Conservation (phyloP, 1,140 invertebrate genomes). For the Adelges cooleyi region DNA sequence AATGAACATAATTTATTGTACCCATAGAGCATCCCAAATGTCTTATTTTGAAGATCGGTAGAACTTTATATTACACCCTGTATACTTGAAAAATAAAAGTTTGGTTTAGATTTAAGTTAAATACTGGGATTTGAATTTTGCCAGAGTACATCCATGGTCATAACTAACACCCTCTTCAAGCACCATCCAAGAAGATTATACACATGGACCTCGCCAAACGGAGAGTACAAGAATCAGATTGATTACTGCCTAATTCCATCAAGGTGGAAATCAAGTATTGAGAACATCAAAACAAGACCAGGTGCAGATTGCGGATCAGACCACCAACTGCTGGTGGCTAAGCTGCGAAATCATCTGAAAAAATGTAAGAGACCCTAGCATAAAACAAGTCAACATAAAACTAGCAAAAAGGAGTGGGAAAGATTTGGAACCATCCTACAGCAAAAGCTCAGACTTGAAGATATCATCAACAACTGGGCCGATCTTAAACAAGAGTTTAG, state of each 20-base stretch:
- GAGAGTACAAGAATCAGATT: slow-evolving; percentile 31
- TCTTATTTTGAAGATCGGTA: too few relatives aligned
- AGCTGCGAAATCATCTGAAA: slow-evolving; percentile 15
- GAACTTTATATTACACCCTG: too few relatives aligned
- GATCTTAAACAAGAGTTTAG: slow-evolving; percentile 1
- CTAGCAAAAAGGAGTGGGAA: background rate
- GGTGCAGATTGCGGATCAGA: slow-evolving; percentile 30
- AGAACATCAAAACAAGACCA: slow-evolving; percentile 29
- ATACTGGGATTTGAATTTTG: slow-evolving; percentile 28
- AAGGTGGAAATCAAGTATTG: slow-evolving; percentile 15
- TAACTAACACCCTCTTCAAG: slow-evolving; percentile 28
- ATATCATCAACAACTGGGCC: slow-evolving; percentile 1
- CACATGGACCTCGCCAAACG: slow-evolving; percentile 33
- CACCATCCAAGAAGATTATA: slow-evolving; percentile 31
- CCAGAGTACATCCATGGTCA: slow-evolving; percentile 13
- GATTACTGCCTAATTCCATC: slow-evolving; percentile 30
- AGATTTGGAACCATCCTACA: background rate
- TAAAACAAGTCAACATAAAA: background rate
- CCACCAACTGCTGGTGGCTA: slow-evolving; percentile 22
- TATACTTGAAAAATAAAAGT: too few relatives aligned
- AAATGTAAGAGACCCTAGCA: background rate
- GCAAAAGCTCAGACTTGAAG: background rate
- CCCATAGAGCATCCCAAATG: too few relatives aligned
- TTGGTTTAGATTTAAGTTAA: too few relatives aligned
- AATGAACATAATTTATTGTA: too few relatives aligned